Percentiles rank a stretch among this genome's conserved stretches.
These are phyloP conservation scores for Montipora efflorescens DNA, from an alignment of 64 coral and sea anemone genomes.

Conservation along the genomic window DNA sequence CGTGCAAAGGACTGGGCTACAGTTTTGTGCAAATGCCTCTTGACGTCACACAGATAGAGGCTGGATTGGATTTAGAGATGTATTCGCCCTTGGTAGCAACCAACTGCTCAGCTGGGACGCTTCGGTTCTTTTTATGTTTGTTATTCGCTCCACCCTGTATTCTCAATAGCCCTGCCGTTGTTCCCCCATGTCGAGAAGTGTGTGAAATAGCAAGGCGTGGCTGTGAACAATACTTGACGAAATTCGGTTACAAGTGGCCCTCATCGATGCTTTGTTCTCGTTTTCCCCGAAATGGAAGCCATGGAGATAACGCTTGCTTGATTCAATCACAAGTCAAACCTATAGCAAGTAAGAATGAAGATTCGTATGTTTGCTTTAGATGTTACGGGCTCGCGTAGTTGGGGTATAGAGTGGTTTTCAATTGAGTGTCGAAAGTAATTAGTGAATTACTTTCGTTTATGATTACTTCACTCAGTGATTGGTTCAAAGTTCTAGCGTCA, in stretches of 20 bases:
- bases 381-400: too few species aligned
- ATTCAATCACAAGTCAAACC: background rate
- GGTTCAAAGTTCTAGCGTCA: too few species aligned
- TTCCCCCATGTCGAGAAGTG: conserved; percentile 13
- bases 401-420: too few species aligned
- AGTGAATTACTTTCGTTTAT: too few species aligned
- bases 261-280: background rate
- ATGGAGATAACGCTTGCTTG: background rate
- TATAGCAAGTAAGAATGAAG: background rate
- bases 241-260: background rate
- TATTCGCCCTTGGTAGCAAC: background rate
- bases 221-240: background rate
- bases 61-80: background rate
- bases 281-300: background rate
- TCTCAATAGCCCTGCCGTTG: background rate
- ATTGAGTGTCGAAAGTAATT: too few species aligned
- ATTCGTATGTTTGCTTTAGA: background rate
- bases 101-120: background rate
- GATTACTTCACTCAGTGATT: too few species aligned
- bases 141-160: conserved; percentile 17
- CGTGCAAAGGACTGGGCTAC: conserved; percentile 9
- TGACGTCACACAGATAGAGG: background rate
- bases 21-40: conserved; percentile 6
- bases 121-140: conserved; percentile 28
- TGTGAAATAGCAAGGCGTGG: conserved; percentile 19